phyloP scores from a whole-genome alignment of 2,113 vertebrate genomes.

The Butastur rufipennis region DNA sequence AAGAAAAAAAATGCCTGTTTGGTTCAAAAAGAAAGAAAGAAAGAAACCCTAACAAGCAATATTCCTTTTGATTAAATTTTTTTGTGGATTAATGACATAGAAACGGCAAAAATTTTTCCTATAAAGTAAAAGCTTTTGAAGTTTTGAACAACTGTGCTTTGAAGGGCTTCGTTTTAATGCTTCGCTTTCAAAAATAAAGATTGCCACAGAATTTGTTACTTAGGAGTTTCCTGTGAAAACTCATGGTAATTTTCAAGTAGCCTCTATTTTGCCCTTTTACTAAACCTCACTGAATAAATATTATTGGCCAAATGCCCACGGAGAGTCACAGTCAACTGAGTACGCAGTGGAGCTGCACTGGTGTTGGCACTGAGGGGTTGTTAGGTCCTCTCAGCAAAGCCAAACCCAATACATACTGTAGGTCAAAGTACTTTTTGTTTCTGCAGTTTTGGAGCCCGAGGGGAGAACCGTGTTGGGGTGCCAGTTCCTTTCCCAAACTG shows the following conservation, averaged over 20 bases:
- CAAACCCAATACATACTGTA: background rate
- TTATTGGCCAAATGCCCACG: background rate
- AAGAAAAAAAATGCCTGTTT: background rate
- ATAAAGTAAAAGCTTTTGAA: background rate
- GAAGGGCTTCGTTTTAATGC: background rate
- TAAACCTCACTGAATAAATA: background rate
- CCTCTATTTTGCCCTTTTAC: background rate
- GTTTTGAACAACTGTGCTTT: background rate
- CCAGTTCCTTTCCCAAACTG: background rate
- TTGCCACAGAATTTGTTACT: background rate
- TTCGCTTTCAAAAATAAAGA: background rate
- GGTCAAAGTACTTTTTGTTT: background rate
- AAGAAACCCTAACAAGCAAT: background rate
- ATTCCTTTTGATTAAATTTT: background rate
- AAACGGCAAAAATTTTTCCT: background rate
- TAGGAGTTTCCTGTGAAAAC: background rate
- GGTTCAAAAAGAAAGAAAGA: background rate
- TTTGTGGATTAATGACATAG: background rate
- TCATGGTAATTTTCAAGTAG: background rate
- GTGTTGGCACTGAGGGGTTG: background rate
- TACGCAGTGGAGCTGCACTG: background rate
- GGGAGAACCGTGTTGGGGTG: rapidly evolving
- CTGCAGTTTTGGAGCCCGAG: background rate
- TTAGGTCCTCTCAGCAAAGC: background rate
- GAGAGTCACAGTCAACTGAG: background rate